phyloP scores from a whole-genome alignment of 2,888 invertebrate genomes.

The Clitarchus hookeri region DNA sequence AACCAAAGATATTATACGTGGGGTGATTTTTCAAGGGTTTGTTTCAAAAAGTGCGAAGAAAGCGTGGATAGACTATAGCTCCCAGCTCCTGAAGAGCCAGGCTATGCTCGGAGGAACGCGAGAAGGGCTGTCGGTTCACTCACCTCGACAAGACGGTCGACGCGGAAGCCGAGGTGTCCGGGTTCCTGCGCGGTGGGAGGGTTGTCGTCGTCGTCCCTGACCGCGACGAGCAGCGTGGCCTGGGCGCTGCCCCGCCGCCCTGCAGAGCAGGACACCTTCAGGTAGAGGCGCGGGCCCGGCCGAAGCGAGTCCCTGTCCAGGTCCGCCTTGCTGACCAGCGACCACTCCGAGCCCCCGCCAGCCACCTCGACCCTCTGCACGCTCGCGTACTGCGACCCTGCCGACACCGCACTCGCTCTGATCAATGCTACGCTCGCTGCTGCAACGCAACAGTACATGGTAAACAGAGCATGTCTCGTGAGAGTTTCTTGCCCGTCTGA shows the following conservation, averaged over 20 bases:
- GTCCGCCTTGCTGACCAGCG: not conserved
- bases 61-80: no score
- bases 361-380: not conserved
- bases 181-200: not conserved
- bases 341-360: not conserved
- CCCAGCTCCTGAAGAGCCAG: no score
- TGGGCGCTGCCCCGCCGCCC: not conserved
- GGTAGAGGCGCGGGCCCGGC: not conserved
- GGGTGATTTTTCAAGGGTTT: no score
- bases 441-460: no score
- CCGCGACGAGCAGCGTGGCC: not conserved
- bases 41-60: no score
- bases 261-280: not conserved
- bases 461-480: no score
- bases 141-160: not conserved
- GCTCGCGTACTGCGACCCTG: not conserved
- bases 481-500: no score
- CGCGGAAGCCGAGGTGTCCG: not conserved
- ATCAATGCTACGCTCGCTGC: no score
- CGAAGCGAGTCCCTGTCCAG: not conserved
- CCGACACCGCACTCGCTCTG: not conserved
- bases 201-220: slow-evolving; percentile 15
- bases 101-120: no score
- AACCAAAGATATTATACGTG: no score
- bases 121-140: not conserved